Evolutionary conservation across 92 coral and sea anemone genomes (phyloP).

Genomic region (Epizoanthus ramosus): DNA sequence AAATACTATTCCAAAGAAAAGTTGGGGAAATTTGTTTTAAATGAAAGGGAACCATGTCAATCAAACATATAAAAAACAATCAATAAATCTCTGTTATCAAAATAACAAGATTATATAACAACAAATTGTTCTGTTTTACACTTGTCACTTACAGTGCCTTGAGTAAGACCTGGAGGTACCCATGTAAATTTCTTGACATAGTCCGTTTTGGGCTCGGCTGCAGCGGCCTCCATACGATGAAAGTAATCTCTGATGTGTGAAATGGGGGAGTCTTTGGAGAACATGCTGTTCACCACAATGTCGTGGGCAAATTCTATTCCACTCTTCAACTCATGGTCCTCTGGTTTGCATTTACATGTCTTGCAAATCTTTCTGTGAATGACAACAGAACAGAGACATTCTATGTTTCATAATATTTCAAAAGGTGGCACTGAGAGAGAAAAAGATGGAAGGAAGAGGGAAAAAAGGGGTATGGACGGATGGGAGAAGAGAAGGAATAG

Average conservation of each 20-base stretch:
- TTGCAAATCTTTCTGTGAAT: conserved; percentile 93
- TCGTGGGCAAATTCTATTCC: conserved; percentile 85
- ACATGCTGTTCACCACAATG: conserved; percentile 78
- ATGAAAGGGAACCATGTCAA: no score
- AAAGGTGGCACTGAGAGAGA: no score
- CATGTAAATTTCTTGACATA: conserved; percentile 89
- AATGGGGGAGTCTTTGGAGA: conserved; percentile 77
- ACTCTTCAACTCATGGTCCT: conserved; percentile 95
- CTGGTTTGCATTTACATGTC: conserved; percentile 93
- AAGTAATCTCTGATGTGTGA: conserved; percentile 82
- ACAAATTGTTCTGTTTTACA: neutral
- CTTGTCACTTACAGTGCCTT: conserved; percentile 79
- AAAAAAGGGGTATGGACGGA: no score
- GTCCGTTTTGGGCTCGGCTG: conserved; percentile 73
- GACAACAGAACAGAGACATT: neutral
- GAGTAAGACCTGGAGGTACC: conserved; percentile 94
- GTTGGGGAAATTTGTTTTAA: no score
- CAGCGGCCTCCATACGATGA: conserved; percentile 68
- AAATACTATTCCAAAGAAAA: no score
- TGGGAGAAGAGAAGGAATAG: no score
- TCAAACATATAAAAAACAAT: no score
- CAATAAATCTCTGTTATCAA: no score
- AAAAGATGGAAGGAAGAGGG: no score
- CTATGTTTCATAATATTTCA: no score
- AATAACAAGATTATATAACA: neutral